Evolutionary conservation across 2,113 vertebrate species (phyloP).

Genomic region (Hippocampus zosterae): DNA sequence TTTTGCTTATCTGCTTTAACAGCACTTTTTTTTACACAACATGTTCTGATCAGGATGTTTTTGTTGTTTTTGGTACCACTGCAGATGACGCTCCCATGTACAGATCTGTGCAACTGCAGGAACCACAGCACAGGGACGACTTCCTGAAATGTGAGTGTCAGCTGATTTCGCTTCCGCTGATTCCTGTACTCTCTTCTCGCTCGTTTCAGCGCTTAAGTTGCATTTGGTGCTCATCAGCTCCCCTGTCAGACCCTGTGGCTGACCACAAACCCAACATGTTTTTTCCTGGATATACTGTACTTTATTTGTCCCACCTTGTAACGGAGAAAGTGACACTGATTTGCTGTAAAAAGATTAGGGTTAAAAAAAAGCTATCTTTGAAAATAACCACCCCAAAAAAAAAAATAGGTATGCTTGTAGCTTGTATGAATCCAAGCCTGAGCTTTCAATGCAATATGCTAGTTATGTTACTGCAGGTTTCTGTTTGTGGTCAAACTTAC

Average conservation of each 20-base stretch:
- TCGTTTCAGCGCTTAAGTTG: slow-evolving; percentile 21
- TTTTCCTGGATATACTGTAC: neutral
- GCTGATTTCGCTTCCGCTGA: slow-evolving; percentile 1
- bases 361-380: neutral
- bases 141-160: slow-evolving; percentile 73
- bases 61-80: slow-evolving; percentile 17
- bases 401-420: no score
- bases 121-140: slow-evolving; percentile 67
- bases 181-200: slow-evolving; percentile 21
- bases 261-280: slow-evolving; percentile 27
- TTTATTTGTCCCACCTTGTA: slow-evolving; percentile 15
- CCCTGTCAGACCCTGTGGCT: slow-evolving; percentile 47
- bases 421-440: neutral
- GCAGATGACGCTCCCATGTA: slow-evolving; percentile 63
- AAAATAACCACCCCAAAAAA: no score
- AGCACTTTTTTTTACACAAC: neutral
- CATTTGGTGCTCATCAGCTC: slow-evolving; percentile 36
- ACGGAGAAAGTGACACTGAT: slow-evolving; percentile 24
- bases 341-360: neutral
- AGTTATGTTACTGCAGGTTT: slow-evolving; percentile 6
- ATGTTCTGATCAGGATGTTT: neutral
- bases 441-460: neutral
- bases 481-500: slow-evolving; percentile 54
- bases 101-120: slow-evolving; percentile 60
- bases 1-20: neutral